A percentile compares a stretch with the other conserved stretches of the same genome.
Evolutionary conservation across 2,797 vertebrate genomes (phyloP).

Genomic region (Crax fasciolata): DNA sequence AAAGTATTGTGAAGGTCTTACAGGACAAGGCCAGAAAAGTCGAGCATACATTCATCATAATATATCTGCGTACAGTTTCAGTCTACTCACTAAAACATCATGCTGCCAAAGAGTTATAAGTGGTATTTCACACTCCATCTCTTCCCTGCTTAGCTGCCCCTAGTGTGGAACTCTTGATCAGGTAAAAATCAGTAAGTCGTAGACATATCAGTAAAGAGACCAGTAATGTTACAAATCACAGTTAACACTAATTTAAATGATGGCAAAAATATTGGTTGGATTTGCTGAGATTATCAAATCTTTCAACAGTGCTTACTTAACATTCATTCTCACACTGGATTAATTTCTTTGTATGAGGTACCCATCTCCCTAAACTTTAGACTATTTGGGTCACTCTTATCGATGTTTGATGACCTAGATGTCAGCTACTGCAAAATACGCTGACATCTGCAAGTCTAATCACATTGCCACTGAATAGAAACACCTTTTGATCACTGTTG

Average conservation of each 20-base stretch:
- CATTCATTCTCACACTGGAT: not conserved
- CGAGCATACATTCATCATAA: not conserved
- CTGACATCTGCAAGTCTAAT: not conserved
- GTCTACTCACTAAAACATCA: not conserved
- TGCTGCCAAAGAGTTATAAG: not conserved
- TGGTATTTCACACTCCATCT: not conserved
- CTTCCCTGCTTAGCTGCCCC: not conserved
- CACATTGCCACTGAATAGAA: not conserved
- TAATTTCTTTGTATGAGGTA: not conserved
- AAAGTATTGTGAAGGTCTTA: constrained; percentile 27
- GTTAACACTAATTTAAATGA: not conserved
- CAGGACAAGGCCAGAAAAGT: constrained; percentile 28
- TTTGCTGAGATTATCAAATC: not conserved
- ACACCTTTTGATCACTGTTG: not conserved
- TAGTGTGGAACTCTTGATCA: not conserved
- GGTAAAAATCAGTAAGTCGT: not conserved
- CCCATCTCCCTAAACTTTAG: not conserved
- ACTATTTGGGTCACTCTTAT: not conserved
- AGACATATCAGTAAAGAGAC: not conserved
- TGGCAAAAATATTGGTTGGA: not conserved
- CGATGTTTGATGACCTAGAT: not conserved
- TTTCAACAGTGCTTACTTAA: not conserved
- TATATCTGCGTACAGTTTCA: not conserved
- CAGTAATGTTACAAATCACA: not conserved
- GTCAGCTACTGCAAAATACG: not conserved